Percentiles rank a stretch among this genome's conserved stretches.
Conservation (phyloP, 1,140 invertebrate species). For the Melanaphis sacchari region DNA sequence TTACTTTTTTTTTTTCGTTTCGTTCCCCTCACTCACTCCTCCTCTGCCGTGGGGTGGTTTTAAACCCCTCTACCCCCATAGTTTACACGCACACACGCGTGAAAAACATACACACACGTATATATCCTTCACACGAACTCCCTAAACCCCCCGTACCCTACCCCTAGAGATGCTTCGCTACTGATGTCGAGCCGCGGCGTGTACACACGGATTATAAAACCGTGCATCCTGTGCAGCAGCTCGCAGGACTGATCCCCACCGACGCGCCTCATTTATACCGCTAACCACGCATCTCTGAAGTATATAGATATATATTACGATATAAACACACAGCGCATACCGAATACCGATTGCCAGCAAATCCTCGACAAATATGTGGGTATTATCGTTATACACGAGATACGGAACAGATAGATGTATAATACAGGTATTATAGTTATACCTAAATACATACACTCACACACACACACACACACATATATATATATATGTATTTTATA, state of each 20-base stretch:
- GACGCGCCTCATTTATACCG: neutral
- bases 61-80: conserved; percentile 42
- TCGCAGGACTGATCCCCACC: neutral
- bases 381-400: neutral
- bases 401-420: neutral
- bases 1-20: conserved; percentile 29
- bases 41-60: conserved; percentile 34
- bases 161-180: neutral
- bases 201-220: conserved; percentile 48
- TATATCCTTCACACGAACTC: conserved; percentile 24
- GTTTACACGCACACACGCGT: neutral
- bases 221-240: conserved; percentile 34
- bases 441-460: neutral
- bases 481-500: too few species aligned
- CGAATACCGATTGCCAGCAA: neutral
- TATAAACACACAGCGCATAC: neutral
- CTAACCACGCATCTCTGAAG: neutral
- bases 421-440: neutral
- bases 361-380: conserved; percentile 19
- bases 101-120: neutral
- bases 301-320: neutral
- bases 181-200: conserved; percentile 9
- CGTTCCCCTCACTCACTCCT: neutral
- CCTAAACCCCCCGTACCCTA: neutral
- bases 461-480: too few species aligned